Evolutionary conservation across 2,888 invertebrate genomes (phyloP).

Genomic region (Minunthozetes semirufus): DNA sequence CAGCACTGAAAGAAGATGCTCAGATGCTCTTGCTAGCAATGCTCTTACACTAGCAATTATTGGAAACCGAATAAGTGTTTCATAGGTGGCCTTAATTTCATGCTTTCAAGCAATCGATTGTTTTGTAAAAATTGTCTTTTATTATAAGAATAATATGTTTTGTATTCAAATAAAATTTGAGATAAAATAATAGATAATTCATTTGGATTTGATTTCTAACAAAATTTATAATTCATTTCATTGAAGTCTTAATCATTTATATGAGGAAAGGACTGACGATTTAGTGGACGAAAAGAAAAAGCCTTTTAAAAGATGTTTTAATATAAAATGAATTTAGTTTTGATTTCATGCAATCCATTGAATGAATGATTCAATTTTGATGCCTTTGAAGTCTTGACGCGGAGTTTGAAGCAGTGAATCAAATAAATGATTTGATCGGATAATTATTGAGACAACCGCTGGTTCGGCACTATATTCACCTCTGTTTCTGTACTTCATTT

Average conservation of each 20-base stretch:
- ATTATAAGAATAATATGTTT: background rate
- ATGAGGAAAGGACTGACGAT: no score
- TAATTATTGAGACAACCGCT: background rate
- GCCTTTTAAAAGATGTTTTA: background rate
- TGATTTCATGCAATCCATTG: background rate
- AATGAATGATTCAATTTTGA: background rate
- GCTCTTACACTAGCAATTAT: no score
- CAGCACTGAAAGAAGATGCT: no score
- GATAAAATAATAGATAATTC: background rate
- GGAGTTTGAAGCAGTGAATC: background rate
- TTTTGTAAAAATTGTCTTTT: no score
- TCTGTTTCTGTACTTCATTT: background rate
- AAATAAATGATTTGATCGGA: constrained; percentile 19
- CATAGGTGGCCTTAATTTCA: no score
- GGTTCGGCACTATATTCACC: background rate
- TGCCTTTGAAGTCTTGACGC: background rate
- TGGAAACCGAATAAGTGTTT: no score
- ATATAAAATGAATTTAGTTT: background rate
- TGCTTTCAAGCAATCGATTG: no score
- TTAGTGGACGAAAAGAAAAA: no score
- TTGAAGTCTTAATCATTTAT: no score
- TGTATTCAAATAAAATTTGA: no score
- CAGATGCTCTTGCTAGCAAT: no score
- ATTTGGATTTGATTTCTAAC: background rate
- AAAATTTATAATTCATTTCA: no score